Evolutionary conservation across 2,113 vertebrate species (phyloP), one percentile per base, ranked within the genome.

Genomic region (Accipiter virgatus): DNA sequence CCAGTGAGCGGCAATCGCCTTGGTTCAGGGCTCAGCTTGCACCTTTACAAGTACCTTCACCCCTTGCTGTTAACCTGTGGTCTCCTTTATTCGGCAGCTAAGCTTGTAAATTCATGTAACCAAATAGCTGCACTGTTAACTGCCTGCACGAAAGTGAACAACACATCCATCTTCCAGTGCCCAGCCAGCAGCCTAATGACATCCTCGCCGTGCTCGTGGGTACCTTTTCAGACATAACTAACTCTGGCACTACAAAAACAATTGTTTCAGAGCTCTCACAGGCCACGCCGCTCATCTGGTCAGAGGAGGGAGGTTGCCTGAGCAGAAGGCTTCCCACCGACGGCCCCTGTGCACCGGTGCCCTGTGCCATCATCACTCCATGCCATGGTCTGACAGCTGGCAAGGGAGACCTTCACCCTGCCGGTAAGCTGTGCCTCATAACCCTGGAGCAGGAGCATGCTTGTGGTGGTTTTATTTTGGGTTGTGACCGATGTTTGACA

Each of bases 41-140:
- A 94, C 91, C 93, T 96, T 89, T 97, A 97, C 95, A 97, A 95
- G 94, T 73, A 91, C 94, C 97, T 97, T 96, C 91, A 97, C 88
- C 88, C 83, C 88, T 94, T 53, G 83, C 94, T 95, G 95, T 96
- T 97, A 97, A 97, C 96, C 94, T 93, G 84, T 34, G 53, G 83
- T 95, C 62, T 82, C 86, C 78, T 91, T 78, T 85, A 88, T 89
- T 95, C 9, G 1, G 83, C 89, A 91, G 91, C 91, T 95, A 94
- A 95, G 94, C 96, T 95, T 97, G 95, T 95, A 96, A 95, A 96
- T 96, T 95, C 94, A 87, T 95, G 96, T 97, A 97, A 92, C 95
- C 96, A 97, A 96, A 97, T 97, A 97, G 96, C 91, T 75, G 62
- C 5, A 50, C 93, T 93, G 94, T 96, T 97, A 96, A 93, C 94